Conservation (phyloP, 2,797 vertebrate species). For the Leuciscus waleckii region DNA sequence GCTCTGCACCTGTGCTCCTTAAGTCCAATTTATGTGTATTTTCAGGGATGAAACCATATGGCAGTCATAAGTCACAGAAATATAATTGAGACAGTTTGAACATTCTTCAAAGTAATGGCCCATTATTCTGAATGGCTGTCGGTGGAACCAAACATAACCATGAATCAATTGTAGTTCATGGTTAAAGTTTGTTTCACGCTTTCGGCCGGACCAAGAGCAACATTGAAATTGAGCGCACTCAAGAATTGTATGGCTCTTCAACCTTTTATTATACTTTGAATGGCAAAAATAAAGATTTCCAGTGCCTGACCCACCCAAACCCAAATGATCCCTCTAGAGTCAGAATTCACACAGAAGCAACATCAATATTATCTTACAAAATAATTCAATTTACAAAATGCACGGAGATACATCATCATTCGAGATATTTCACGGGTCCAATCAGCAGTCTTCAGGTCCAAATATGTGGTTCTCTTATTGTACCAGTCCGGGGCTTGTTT, state of each 20-base stretch:
- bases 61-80: neutral
- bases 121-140: neutral
- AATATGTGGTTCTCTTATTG: constrained; percentile 63
- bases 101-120: constrained; percentile 17
- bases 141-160: neutral
- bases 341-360: constrained; percentile 56
- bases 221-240: constrained; percentile 40
- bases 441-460: constrained; percentile 67
- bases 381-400: constrained; percentile 82
- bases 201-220: neutral
- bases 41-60: constrained; percentile 18
- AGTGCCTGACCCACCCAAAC: constrained; percentile 41
- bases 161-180: neutral
- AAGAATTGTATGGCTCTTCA: constrained; percentile 55
- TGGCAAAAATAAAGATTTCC: constrained; percentile 66
- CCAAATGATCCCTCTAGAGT: constrained; percentile 37
- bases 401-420: constrained; percentile 70
- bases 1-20: neutral
- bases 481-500: constrained; percentile 71
- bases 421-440: constrained; percentile 52
- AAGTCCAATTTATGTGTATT: constrained; percentile 4
- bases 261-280: constrained; percentile 62
- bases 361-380: constrained; percentile 72
- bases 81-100: constrained; percentile 18
- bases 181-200: neutral